A percentile compares a stretch with the other conserved stretches of the same genome.
phyloP scores from a whole-genome alignment of 2,113 vertebrate genomes.

The Centropus bengalensis region DNA sequence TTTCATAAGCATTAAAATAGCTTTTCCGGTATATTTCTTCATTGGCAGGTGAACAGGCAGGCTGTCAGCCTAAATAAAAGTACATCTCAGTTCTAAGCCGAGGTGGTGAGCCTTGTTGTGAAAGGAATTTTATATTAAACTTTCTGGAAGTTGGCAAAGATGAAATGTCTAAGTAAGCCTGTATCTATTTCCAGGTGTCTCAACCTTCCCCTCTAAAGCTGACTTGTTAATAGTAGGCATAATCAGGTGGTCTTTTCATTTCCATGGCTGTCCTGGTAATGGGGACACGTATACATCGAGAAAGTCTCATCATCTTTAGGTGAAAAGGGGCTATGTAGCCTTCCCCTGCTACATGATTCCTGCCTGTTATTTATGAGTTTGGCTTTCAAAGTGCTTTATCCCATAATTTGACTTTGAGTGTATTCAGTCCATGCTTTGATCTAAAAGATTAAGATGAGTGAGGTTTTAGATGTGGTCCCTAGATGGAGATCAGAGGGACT shows the following conservation, averaged over 20 bases:
- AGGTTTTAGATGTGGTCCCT: conserved; percentile 25
- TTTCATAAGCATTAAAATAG: background rate
- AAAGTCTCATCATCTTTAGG: background rate
- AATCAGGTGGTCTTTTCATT: background rate
- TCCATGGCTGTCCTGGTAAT: background rate
- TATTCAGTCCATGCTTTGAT: conserved; percentile 19
- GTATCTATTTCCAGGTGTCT: background rate
- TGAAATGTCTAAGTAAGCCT: background rate
- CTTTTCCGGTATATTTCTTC: background rate
- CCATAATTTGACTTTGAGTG: conserved; percentile 9
- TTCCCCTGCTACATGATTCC: background rate
- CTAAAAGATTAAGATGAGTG: background rate
- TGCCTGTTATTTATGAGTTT: conserved; percentile 9
- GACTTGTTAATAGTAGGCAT: background rate
- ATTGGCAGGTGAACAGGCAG: background rate
- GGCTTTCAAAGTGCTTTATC: conserved; percentile 29
- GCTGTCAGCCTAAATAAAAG: background rate
- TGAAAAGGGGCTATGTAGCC: background rate
- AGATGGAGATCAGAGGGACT: conserved; percentile 1
- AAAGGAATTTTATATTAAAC: background rate
- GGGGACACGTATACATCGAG: background rate
- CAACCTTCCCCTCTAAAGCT: background rate
- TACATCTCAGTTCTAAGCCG: background rate
- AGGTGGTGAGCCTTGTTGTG: background rate
- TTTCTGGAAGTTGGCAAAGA: background rate